These are phyloP conservation scores for Cylloceria caligata DNA, from an alignment of 2,888 invertebrate genomes.

Conservation along the genomic window DNA sequence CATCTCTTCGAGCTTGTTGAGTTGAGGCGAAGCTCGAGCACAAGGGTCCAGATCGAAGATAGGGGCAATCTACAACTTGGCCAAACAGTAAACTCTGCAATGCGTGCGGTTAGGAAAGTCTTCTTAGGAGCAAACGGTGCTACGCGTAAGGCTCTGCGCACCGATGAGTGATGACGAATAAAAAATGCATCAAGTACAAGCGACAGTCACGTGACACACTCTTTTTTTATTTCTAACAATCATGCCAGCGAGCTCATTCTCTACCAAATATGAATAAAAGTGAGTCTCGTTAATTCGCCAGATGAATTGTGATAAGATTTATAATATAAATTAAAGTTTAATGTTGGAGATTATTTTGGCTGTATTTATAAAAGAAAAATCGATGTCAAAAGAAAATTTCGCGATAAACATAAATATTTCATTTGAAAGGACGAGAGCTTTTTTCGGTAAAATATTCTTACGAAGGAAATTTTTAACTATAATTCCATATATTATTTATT, in stretches of 20 bases:
- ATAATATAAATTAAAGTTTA: no score
- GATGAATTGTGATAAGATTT: not conserved
- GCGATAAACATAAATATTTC: no score
- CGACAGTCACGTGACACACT: not conserved
- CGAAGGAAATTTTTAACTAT: no score
- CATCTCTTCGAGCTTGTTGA: slow-evolving; percentile 53
- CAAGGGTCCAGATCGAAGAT: slow-evolving; percentile 77
- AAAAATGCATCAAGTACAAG: slow-evolving; percentile 11
- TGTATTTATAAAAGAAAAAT: no score
- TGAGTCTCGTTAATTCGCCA: not conserved
- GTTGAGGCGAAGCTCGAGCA: slow-evolving; percentile 68
- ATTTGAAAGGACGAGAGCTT: no score
- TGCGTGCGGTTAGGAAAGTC: slow-evolving; percentile 4
- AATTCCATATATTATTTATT: no score
- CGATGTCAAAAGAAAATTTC: no score
- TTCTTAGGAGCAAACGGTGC: not conserved
- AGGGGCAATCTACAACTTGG: slow-evolving; percentile 76
- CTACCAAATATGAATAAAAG: not conserved
- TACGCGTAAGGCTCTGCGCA: not conserved
- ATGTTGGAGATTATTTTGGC: no score
- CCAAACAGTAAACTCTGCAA: slow-evolving; percentile 31
- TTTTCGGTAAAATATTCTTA: no score
- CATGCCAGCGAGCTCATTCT: not conserved
- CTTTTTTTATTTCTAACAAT: not conserved
- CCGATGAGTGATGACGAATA: not conserved